Conservation (phyloP, 2,113 vertebrate genomes). For the Litocranius walleri region DNA sequence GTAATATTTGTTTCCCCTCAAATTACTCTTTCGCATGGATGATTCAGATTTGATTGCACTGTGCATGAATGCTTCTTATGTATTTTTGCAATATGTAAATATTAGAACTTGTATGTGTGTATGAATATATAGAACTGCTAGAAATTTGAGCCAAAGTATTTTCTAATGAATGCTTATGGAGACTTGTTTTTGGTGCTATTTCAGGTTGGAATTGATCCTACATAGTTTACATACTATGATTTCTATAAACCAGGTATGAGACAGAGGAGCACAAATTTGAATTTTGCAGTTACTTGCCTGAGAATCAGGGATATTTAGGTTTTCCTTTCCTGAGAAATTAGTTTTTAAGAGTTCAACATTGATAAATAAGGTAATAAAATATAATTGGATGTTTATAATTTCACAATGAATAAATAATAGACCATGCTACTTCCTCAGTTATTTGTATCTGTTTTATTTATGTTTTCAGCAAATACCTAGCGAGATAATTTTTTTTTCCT, state of each 20-base stretch:
- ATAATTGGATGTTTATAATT: slow-evolving; percentile 64
- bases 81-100: slow-evolving; percentile 37
- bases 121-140: neutral
- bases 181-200: slow-evolving; percentile 5
- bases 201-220: neutral
- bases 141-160: slow-evolving; percentile 33
- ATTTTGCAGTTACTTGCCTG: slow-evolving; percentile 10
- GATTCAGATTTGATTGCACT: slow-evolving; percentile 16
- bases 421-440: neutral
- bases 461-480: slow-evolving; percentile 38
- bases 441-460: slow-evolving; percentile 57
- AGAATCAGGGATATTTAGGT: neutral
- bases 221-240: neutral
- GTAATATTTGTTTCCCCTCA: neutral
- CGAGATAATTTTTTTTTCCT: neutral
- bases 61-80: neutral
- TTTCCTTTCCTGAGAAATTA: slow-evolving; percentile 40
- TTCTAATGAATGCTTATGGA: neutral
- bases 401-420: slow-evolving; percentile 68
- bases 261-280: neutral
- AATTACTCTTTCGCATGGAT: neutral
- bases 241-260: neutral
- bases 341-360: slow-evolving; percentile 53
- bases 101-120: neutral
- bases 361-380: slow-evolving; percentile 64